phyloP scores from a whole-genome alignment of 2,113 vertebrate species.

The Lasiurus cinereus region DNA sequence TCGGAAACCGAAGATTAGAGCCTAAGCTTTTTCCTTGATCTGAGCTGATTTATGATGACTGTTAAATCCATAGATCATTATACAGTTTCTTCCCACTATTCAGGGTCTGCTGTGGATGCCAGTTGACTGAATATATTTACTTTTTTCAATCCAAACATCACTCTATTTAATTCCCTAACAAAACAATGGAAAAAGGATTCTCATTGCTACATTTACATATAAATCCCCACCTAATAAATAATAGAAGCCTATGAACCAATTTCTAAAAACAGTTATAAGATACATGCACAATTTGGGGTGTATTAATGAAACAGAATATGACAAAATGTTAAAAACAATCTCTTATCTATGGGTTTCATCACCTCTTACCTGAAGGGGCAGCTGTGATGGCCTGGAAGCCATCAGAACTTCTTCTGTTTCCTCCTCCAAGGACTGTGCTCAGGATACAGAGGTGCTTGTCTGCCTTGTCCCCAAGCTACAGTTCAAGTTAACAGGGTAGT shows the following conservation, averaged over 20 bases:
- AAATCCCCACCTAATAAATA: slow-evolving; percentile 93
- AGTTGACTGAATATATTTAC: background rate
- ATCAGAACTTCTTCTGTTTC: background rate
- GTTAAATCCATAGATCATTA: background rate
- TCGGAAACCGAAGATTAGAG: slow-evolving; percentile 48
- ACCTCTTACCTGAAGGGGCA: slow-evolving; percentile 92
- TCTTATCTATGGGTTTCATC: slow-evolving; percentile 76
- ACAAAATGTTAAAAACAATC: slow-evolving; percentile 99
- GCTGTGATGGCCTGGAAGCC: background rate
- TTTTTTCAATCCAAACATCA: slow-evolving; percentile 88
- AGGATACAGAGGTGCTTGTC: background rate
- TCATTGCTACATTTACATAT: slow-evolving; percentile 93
- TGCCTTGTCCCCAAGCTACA: background rate
- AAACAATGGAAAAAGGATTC: slow-evolving; percentile 90
- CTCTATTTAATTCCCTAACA: slow-evolving; percentile 91
- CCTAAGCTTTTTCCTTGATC: background rate
- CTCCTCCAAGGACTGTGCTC: background rate
- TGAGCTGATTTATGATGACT: slow-evolving; percentile 4
- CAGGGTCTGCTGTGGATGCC: background rate
- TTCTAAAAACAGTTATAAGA: slow-evolving; percentile 94
- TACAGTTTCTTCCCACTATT: background rate
- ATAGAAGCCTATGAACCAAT: slow-evolving; percentile 94
- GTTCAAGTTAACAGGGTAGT: background rate
- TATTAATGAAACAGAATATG: slow-evolving; percentile 98
- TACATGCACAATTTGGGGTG: slow-evolving; percentile 93